Evolutionary conservation across 2,797 vertebrate species (phyloP).

Genomic region (Hemibagrus guttatus): DNA sequence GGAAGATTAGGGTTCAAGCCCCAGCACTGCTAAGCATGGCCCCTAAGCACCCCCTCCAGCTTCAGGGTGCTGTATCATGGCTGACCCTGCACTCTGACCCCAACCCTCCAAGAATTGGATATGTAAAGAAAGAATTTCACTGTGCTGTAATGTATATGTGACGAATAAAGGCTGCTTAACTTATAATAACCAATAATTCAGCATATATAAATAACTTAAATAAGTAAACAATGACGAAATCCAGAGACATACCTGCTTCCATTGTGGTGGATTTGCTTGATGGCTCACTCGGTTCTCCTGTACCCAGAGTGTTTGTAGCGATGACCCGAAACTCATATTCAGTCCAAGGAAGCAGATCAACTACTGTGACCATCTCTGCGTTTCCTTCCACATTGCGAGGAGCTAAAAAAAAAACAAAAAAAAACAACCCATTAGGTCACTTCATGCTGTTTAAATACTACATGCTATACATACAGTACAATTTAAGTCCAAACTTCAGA

Average conservation of each 20-base stretch:
- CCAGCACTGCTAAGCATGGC: too few species aligned
- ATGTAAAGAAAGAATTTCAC: too few species aligned
- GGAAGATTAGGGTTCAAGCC: too few species aligned
- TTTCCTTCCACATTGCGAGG: slow-evolving; percentile 90
- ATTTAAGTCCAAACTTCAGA: not conserved
- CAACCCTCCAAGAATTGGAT: too few species aligned
- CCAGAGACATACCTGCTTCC: slow-evolving; percentile 78
- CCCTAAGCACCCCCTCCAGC: too few species aligned
- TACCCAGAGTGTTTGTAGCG: slow-evolving; percentile 92
- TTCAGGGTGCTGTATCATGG: too few species aligned
- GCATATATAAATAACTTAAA: not conserved
- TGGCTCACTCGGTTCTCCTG: slow-evolving; percentile 87
- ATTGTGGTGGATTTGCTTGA: slow-evolving; percentile 85
- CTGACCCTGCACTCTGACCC: too few species aligned
- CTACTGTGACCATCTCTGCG: slow-evolving; percentile 83
- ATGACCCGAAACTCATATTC: slow-evolving; percentile 95
- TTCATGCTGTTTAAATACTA: not conserved
- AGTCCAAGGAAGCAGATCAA: slow-evolving; percentile 91
- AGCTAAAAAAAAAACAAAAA: slow-evolving; percentile 68
- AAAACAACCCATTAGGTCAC: too few species aligned
- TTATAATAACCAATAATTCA: not conserved
- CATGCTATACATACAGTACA: not conserved
- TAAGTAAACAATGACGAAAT: not conserved
- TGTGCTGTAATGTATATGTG: too few species aligned
- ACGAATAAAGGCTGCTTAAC: too few species aligned